Evolutionary conservation across 1,140 invertebrate species (phyloP).

Genomic region (Caligus rogercresseyi): DNA sequence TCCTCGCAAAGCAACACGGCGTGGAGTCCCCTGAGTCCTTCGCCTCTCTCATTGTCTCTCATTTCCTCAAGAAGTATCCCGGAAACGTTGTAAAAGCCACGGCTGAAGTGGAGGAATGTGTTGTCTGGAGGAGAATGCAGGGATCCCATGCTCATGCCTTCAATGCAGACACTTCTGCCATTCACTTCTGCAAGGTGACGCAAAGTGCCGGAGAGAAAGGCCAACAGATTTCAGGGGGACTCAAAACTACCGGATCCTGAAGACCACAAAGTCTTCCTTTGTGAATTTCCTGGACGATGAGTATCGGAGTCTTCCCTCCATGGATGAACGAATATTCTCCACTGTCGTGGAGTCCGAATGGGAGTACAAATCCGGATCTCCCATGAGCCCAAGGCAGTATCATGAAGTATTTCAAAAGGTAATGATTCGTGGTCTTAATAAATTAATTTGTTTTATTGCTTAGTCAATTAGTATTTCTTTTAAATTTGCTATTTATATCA

Average conservation of each 20-base stretch:
- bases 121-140: slow-evolving; percentile 50
- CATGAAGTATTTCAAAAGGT: neutral
- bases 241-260: slow-evolving; percentile 33
- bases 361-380: slow-evolving; percentile 41
- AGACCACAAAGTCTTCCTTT: slow-evolving; percentile 57
- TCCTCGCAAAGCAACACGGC: slow-evolving; percentile 46
- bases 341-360: slow-evolving; percentile 49
- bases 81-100: slow-evolving; percentile 45
- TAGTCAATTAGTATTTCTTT: too few relatives aligned
- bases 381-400: slow-evolving; percentile 28
- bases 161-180: slow-evolving; percentile 41
- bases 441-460: too few relatives aligned
- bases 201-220: slow-evolving; percentile 35
- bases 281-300: slow-evolving; percentile 43
- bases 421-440: too few relatives aligned
- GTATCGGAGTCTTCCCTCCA: slow-evolving; percentile 48
- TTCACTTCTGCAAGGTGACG: slow-evolving; percentile 43
- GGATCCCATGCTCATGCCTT: slow-evolving; percentile 53
- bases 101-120: slow-evolving; percentile 43
- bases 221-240: neutral
- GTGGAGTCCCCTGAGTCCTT: slow-evolving; percentile 52
- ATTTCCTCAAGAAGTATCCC: slow-evolving; percentile 49
- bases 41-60: slow-evolving; percentile 43
- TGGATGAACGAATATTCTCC: slow-evolving; percentile 48
- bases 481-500: too few relatives aligned